A percentile compares a stretch with the other conserved stretches of the same genome.
These are phyloP conservation scores for Junonia oenone DNA, from an alignment of 2,888 invertebrate genomes.

Conservation along the genomic window DNA sequence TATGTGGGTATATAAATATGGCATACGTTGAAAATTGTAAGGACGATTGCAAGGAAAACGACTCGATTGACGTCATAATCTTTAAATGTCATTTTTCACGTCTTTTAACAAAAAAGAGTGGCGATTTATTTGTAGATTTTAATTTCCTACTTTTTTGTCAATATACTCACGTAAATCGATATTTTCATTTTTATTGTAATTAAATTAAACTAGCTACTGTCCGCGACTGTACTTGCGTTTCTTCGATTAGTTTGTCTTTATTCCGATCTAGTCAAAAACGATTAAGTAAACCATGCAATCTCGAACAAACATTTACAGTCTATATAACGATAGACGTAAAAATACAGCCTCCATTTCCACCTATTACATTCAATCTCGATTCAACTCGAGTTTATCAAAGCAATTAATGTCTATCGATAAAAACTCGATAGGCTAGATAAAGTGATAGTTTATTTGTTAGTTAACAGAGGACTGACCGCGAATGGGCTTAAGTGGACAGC, in stretches of 20 bases:
- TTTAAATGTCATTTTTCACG: background rate
- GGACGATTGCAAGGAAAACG: background rate
- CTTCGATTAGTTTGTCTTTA: too few relatives aligned
- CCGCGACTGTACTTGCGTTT: too few relatives aligned
- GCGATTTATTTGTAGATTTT: too few relatives aligned
- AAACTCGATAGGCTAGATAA: slow-evolving; percentile 2
- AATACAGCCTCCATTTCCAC: background rate
- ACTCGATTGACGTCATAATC: background rate
- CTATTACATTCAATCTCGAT: background rate
- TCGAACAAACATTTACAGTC: too few relatives aligned
- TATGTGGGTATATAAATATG: background rate
- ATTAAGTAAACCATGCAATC: too few relatives aligned
- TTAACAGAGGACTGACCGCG: slow-evolving; percentile 7
- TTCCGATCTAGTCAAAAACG: too few relatives aligned
- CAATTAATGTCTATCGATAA: slow-evolving; percentile 8
- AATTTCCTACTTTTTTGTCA: too few relatives aligned
- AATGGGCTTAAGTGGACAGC: slow-evolving; percentile 13
- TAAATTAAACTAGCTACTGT: too few relatives aligned
- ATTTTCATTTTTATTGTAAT: too few relatives aligned
- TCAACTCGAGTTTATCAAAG: background rate
- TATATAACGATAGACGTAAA: too few relatives aligned
- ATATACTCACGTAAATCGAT: too few relatives aligned
- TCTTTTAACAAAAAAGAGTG: too few relatives aligned
- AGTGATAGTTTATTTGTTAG: slow-evolving; percentile 12
- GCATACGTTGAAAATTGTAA: background rate